Evolutionary conservation across 2,797 vertebrate species (phyloP).

Genomic region (Poeciliopsis paucimaculata): DNA sequence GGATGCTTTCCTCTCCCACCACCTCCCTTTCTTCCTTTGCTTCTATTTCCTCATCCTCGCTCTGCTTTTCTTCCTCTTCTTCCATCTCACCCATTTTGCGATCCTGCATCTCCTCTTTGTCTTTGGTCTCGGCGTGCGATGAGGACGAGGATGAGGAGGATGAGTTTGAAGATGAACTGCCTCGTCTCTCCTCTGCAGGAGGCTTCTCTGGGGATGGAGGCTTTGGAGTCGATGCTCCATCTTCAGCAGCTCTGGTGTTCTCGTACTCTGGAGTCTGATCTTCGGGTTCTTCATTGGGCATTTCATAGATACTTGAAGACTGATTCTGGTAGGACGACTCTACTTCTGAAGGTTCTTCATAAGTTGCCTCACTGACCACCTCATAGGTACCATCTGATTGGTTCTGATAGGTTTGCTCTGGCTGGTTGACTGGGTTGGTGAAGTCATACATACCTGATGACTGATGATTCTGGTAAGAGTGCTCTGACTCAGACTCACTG

Average conservation of each 20-base stretch:
- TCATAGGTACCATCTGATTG: slow-evolving; percentile 23
- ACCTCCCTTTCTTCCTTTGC: neutral
- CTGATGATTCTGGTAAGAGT: slow-evolving; percentile 30
- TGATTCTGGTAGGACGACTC: neutral
- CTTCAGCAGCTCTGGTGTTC: neutral
- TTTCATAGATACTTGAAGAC: neutral
- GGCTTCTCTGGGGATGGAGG: slow-evolving; percentile 11
- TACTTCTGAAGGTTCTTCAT: neutral
- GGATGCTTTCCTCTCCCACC: neutral
- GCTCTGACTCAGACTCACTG: neutral
- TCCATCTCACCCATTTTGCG: neutral
- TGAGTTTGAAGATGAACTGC: slow-evolving; percentile 45
- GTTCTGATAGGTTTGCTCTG: neutral
- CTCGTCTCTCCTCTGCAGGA: slow-evolving; percentile 9
- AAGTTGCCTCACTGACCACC: neutral
- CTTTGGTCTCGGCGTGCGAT: neutral
- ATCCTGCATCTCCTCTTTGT: neutral
- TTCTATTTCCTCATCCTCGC: neutral
- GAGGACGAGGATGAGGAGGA: slow-evolving; percentile 50
- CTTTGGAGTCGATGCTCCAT: slow-evolving; percentile 33
- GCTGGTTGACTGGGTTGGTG: neutral
- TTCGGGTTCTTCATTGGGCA: neutral
- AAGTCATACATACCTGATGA: fast-evolving
- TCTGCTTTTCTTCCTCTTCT: slow-evolving; percentile 5
- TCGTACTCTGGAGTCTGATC: slow-evolving; percentile 19